These are phyloP conservation scores for Hyaena hyaena DNA, from an alignment of 2,113 vertebrate genomes.

Conservation along the genomic window DNA sequence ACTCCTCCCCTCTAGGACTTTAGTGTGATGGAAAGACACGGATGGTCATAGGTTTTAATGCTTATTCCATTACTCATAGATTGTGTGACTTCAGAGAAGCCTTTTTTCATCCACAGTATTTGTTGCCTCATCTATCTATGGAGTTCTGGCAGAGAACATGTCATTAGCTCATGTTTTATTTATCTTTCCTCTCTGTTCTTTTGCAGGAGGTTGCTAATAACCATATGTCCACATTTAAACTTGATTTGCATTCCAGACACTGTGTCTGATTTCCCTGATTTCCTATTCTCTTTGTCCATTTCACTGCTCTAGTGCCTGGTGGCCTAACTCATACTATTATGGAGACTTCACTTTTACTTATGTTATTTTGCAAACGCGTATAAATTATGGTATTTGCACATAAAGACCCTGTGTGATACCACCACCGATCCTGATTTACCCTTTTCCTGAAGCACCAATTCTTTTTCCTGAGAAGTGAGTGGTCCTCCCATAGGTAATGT, in stretches of 20 bases:
- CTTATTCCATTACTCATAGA: neutral
- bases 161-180: neutral
- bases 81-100: neutral
- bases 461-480: neutral
- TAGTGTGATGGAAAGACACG: neutral
- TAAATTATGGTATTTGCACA: neutral
- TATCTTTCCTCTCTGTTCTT: neutral
- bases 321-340: neutral
- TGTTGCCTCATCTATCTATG: neutral
- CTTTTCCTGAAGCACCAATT: neutral
- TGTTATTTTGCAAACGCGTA: neutral
- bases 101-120: neutral
- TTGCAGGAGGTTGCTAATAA: neutral
- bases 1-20: neutral
- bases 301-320: neutral
- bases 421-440: neutral
- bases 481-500: neutral
- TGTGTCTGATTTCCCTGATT: neutral
- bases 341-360: neutral
- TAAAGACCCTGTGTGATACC: neutral
- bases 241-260: neutral
- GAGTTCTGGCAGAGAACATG: neutral
- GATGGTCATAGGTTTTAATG: neutral
- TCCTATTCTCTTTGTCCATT: neutral
- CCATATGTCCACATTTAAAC: neutral